phyloP scores from a whole-genome alignment of 2,113 vertebrate genomes.

The Psettodes erumei region DNA sequence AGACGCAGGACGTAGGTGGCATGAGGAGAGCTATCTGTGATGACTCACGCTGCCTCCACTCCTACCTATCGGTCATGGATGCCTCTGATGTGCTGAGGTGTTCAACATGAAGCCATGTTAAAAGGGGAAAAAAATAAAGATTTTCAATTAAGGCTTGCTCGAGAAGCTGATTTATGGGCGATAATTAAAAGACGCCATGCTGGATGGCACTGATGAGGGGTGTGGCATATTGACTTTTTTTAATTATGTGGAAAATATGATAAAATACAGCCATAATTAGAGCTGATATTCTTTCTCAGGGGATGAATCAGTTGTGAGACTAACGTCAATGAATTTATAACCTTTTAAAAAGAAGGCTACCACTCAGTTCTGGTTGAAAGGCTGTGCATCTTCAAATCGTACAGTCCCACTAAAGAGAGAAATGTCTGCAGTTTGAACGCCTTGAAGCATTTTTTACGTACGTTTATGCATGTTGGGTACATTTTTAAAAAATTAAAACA shows the following conservation, averaged over 20 bases:
- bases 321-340: conserved; percentile 19
- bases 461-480: conserved; percentile 3
- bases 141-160: conserved; percentile 17
- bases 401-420: neutral
- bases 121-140: neutral
- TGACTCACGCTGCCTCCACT: conserved; percentile 74
- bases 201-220: conserved; percentile 33
- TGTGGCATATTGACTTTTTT: conserved; percentile 36
- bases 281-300: conserved; percentile 14
- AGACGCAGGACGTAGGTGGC: conserved; percentile 64
- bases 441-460: neutral
- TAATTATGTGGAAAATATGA: conserved; percentile 41
- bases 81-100: conserved; percentile 50
- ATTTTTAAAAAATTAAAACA: neutral
- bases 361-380: neutral
- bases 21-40: conserved; percentile 60
- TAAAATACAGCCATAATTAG: conserved; percentile 21
- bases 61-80: conserved; percentile 58
- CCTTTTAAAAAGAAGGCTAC: neutral
- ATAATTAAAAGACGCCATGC: conserved; percentile 33
- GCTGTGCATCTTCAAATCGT: neutral
- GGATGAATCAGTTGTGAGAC: conserved; percentile 7
- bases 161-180: conserved; percentile 11
- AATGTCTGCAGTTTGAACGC: neutral
- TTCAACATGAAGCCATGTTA: conserved; percentile 24